Base-by-base conservation (phyloP, 2,113 vertebrate genomes). In the Amazona guildingii region DNA sequence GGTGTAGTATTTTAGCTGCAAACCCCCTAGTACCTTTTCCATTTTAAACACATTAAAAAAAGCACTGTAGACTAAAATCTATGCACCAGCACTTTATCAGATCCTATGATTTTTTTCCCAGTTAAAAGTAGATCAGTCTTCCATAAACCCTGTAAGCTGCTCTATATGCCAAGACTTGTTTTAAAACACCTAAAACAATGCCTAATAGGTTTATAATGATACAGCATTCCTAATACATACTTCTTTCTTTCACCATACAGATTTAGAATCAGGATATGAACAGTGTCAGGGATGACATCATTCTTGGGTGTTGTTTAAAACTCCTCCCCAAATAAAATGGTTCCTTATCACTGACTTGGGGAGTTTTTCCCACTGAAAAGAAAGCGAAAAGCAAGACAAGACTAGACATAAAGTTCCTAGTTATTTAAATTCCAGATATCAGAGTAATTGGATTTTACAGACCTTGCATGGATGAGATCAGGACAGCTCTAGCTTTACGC, bases 291-390 rank as follows among this genome's bases (percentile, higher is more conserved):
- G 59, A 83, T 95, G 91, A 97, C 93, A 95, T 94, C 80, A 95
- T 10, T 69, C 70, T 70, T 90, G 94, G 91, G 93, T 88, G 90
- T 15, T 92, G 88, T 49, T 93, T 90, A 51, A 95, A 95, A 94
- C 93, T 93, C 94, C 93, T 95, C 94, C 94, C 86, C 91, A 76
- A 88, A 86, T 64, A 92, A 97, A 95, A 95, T 95, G 93, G 94
- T 94, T 97, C 91, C 94, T 96, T 96, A 96, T 95, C 97, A 93
- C 91, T 88, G 83, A 54, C 80, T 95, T 86, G 95, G 91, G 68
- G 68, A 92, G 39, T 63, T 94, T 82, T 86, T 95, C 92, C 62
- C 86, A 82, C 69, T 94, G 76, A 80, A 93, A 88, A 90, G 76
- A 67, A 75, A 90, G 72, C 79, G 83, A 75, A 94, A 93, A 96